Evolutionary conservation across 2,888 invertebrate species (phyloP).

Genomic region (Hydrotaea cyrtoneurina): DNA sequence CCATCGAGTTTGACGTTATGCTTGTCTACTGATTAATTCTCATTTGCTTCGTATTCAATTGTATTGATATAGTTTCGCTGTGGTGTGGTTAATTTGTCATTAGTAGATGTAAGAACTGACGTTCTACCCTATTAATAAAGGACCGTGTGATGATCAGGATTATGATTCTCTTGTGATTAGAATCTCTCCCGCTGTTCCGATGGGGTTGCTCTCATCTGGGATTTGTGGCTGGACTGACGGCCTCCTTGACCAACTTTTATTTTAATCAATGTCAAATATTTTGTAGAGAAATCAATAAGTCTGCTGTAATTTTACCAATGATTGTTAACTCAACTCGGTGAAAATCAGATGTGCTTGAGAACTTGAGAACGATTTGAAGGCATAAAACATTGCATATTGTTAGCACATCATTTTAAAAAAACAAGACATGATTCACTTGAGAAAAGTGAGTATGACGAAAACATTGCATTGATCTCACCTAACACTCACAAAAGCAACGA

Average conservation of each 20-base stretch:
- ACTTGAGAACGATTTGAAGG: too few relatives aligned
- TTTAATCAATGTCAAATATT: constrained; percentile 1
- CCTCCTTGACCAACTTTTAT: constrained; percentile 71
- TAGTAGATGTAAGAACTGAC: constrained; percentile 79
- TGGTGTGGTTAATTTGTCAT: constrained; percentile 72
- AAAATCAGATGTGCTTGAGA: too few relatives aligned
- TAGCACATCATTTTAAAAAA: too few relatives aligned
- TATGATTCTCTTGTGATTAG: constrained; percentile 78
- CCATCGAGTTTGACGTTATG: too few relatives aligned
- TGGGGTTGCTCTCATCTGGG: constrained; percentile 80
- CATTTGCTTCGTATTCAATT: constrained; percentile 69
- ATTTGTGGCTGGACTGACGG: constrained; percentile 78
- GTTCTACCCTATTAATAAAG: constrained; percentile 78
- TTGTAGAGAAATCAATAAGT: too few relatives aligned
- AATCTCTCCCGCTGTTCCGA: constrained; percentile 76
- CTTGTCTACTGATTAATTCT: constrained; percentile 68
- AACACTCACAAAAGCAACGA: too few relatives aligned
- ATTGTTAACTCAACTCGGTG: too few relatives aligned
- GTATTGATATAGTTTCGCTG: not conserved
- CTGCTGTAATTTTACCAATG: too few relatives aligned
- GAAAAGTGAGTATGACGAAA: too few relatives aligned
- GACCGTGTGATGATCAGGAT: constrained; percentile 78
- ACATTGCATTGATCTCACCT: too few relatives aligned
- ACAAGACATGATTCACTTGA: too few relatives aligned
- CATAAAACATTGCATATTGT: too few relatives aligned